phyloP scores from a whole-genome alignment of 1,140 invertebrate genomes.

The Chelonus insularis region DNA sequence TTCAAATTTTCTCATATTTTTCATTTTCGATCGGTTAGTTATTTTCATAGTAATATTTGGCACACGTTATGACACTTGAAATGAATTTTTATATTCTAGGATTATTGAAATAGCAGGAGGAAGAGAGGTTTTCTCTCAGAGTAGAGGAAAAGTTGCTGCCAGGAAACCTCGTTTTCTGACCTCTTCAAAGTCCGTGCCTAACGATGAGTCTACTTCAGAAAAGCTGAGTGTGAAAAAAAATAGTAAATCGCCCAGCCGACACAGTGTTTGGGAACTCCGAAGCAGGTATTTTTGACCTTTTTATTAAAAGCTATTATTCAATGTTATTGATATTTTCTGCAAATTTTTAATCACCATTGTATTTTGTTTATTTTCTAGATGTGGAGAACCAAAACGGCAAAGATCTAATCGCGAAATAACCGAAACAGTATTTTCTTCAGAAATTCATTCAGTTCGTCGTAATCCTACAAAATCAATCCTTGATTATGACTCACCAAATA shows the following conservation, averaged over 20 bases:
- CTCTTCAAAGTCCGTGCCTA: constrained; percentile 61
- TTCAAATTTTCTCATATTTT: too few relatives aligned
- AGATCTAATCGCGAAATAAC: constrained; percentile 64
- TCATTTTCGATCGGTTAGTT: too few relatives aligned
- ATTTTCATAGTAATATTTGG: background rate
- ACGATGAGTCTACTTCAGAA: constrained; percentile 56
- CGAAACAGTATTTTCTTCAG: constrained; percentile 68
- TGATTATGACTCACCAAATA: constrained; percentile 57
- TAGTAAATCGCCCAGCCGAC: constrained; percentile 64
- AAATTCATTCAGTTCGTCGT: constrained; percentile 65
- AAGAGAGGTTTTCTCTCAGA: constrained; percentile 82
- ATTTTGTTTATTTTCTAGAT: too few relatives aligned
- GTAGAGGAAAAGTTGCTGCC: constrained; percentile 73
- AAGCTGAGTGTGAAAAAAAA: constrained; percentile 60
- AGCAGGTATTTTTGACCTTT: constrained; percentile 46
- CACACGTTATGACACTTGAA: background rate
- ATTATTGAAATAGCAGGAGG: constrained; percentile 89
- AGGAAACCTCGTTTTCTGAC: constrained; percentile 70
- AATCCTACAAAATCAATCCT: constrained; percentile 54
- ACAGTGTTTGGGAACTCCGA: constrained; percentile 67
- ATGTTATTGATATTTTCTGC: background rate
- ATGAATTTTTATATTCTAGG: constrained; percentile 52
- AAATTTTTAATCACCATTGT: constrained; percentile 21
- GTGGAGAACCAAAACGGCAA: constrained; percentile 61
- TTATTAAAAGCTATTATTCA: background rate